A percentile compares a stretch with the other conserved stretches of the same genome.
These are phyloP conservation scores for Zaprionus africanus DNA, from an alignment of 1,140 invertebrate species.

Conservation along the genomic window DNA sequence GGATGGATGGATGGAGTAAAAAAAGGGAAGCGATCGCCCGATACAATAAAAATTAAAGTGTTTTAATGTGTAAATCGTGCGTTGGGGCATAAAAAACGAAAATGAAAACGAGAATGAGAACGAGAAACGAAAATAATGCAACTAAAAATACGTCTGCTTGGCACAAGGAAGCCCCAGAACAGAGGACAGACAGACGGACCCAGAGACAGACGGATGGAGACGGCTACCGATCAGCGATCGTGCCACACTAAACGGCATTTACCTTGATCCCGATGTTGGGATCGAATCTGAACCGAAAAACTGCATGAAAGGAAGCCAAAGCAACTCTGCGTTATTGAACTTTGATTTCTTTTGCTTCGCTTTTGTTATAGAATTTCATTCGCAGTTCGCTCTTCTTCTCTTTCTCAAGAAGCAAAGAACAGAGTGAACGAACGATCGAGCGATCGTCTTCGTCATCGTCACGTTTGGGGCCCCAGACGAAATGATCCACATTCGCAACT, in stretches of 20 bases:
- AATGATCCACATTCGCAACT: constrained; percentile 59
- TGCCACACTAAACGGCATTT: constrained; percentile 81
- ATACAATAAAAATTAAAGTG: constrained; percentile 82
- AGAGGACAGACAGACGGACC: constrained; percentile 5
- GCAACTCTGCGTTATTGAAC: constrained; percentile 69
- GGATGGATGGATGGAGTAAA: constrained; percentile 18
- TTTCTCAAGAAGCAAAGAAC: constrained; percentile 63
- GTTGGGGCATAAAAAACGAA: constrained; percentile 55
- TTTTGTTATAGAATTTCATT: constrained; percentile 78
- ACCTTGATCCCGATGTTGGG: constrained; percentile 67
- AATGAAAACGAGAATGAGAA: constrained; percentile 36
- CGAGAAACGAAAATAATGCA: constrained; percentile 26
- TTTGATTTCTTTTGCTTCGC: constrained; percentile 66
- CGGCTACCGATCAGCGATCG: constrained; percentile 72
- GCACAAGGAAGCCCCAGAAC: constrained; percentile 70
- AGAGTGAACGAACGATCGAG: background rate
- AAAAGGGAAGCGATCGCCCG: constrained; percentile 66
- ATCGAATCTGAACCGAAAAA: constrained; percentile 29
- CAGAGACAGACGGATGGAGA: constrained; percentile 24
- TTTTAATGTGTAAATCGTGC: constrained; percentile 84
- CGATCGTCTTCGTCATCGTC: constrained; percentile 42
- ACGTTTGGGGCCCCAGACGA: constrained; percentile 58
- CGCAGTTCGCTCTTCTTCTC: constrained; percentile 41
- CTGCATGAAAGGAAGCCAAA: constrained; percentile 60
- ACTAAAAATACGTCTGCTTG: constrained; percentile 23